Percentiles rank a stretch among this genome's conserved stretches.
Evolutionary conservation across 1,140 invertebrate genomes (phyloP).

Genomic region (Heliconius hewitsoni): DNA sequence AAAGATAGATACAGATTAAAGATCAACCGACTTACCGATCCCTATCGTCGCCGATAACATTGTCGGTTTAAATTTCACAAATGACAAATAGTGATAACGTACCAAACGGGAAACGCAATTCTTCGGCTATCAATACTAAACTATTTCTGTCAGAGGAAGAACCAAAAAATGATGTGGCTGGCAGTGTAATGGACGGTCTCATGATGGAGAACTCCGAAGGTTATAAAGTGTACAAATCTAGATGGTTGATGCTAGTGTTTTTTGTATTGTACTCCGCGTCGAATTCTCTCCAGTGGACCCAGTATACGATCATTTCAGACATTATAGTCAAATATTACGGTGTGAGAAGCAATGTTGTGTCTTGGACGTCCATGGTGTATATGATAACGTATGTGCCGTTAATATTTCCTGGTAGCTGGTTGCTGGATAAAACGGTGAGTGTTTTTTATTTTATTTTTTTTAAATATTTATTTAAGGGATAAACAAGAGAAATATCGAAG

Average conservation of each 20-base stretch:
- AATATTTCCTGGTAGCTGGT: slow-evolving; percentile 96
- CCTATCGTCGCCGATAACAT: slow-evolving; percentile 32
- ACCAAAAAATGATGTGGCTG: slow-evolving; percentile 44
- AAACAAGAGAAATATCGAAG: too few relatives aligned
- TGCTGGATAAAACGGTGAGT: slow-evolving; percentile 94
- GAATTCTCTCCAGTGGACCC: slow-evolving; percentile 94
- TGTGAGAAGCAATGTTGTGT: slow-evolving; percentile 87
- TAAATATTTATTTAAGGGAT: too few relatives aligned
- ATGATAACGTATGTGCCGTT: slow-evolving; percentile 98
- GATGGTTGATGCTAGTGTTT: slow-evolving; percentile 93
- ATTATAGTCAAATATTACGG: slow-evolving; percentile 88
- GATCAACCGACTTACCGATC: slow-evolving; percentile 25
- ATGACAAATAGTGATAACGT: slow-evolving; percentile 39
- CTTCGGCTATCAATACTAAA: slow-evolving; percentile 44
- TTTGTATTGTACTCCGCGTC: slow-evolving; percentile 95
- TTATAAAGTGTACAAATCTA: slow-evolving; percentile 83
- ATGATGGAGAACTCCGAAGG: slow-evolving; percentile 37
- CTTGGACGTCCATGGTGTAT: slow-evolving; percentile 98
- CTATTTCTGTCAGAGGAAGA: slow-evolving; percentile 45
- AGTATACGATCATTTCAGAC: slow-evolving; percentile 92
- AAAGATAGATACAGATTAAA: slow-evolving; percentile 30
- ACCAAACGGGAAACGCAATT: slow-evolving; percentile 38
- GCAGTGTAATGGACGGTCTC: slow-evolving; percentile 60
- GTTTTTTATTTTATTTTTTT: background rate
- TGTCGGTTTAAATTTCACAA: slow-evolving; percentile 11